phyloP scores from a whole-genome alignment of 2,113 vertebrate species.

The Gnathonemus longibarbis region DNA sequence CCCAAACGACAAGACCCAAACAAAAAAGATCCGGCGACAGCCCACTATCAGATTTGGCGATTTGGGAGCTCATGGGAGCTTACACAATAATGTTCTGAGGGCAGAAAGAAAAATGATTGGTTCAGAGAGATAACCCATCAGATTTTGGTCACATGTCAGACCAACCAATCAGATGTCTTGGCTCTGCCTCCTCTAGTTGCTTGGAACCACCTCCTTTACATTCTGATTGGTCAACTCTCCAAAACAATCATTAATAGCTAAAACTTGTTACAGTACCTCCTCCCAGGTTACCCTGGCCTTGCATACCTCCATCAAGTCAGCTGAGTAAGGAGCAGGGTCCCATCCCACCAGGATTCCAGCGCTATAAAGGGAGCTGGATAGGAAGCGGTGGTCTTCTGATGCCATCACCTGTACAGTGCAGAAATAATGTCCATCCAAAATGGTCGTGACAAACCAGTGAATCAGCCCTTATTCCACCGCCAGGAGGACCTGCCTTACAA shows the following conservation, averaged over 20 bases:
- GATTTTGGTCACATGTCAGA: neutral
- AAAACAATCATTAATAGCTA: neutral
- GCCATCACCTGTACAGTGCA: slow-evolving; percentile 60
- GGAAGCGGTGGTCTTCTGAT: slow-evolving; percentile 61
- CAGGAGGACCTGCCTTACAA: neutral
- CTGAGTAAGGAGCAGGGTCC: slow-evolving; percentile 67
- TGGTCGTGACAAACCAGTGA: neutral
- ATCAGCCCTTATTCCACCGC: neutral
- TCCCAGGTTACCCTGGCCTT: neutral
- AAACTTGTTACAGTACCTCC: neutral
- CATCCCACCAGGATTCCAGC: slow-evolving; percentile 63
- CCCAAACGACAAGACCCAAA: neutral
- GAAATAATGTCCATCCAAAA: neutral
- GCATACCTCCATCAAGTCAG: slow-evolving; percentile 59
- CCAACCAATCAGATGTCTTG: neutral
- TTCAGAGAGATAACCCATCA: neutral
- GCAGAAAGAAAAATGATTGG: neutral
- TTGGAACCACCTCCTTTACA: neutral
- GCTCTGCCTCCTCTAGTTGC: neutral
- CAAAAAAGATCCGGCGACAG: neutral
- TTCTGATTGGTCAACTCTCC: neutral
- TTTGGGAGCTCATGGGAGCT: neutral
- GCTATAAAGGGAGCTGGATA: slow-evolving; percentile 65
- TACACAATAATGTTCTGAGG: neutral
- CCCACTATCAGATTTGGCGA: neutral